A percentile compares a stretch with the other conserved stretches of the same genome.
These are phyloP conservation scores for Rhinichthys klamathensis DNA, from an alignment of 2,113 vertebrate species.

Conservation along the genomic window DNA sequence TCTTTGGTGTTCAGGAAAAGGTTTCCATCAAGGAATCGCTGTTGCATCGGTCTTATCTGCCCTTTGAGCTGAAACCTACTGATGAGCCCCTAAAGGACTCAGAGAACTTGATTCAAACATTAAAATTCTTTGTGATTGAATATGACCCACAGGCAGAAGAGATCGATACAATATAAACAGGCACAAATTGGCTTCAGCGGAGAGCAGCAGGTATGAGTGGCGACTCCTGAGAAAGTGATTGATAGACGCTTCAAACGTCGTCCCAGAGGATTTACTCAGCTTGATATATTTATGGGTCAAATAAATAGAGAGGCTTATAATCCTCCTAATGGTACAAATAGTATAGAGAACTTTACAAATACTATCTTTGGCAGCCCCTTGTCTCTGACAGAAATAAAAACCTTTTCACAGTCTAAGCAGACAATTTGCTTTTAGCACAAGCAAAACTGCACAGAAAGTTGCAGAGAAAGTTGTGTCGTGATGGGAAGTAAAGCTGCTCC, in stretches of 20 bases:
- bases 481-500: background rate
- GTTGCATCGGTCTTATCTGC: conserved; percentile 29
- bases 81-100: background rate
- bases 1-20: conserved; percentile 23
- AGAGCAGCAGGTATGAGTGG: conserved; percentile 32
- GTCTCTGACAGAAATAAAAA: background rate
- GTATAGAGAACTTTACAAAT: conserved; percentile 33
- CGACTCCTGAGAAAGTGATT: conserved; percentile 43
- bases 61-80: background rate
- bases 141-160: conserved; percentile 44
- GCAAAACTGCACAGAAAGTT: background rate
- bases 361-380: conserved; percentile 12
- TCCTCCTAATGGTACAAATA: conserved; percentile 23
- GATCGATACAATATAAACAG: conserved; percentile 41
- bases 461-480: background rate
- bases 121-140: conserved; percentile 45
- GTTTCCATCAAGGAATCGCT: conserved; percentile 7
- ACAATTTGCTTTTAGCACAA: conserved; percentile 3
- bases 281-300: conserved; percentile 43
- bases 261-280: conserved; percentile 20
- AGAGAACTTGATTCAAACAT: conserved; percentile 4
- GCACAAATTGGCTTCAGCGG: conserved; percentile 33
- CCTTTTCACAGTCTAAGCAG: conserved; percentile 32
- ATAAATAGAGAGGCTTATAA: conserved; percentile 27
- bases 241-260: background rate